Percentiles rank a stretch among this genome's conserved stretches.
These are phyloP conservation scores for Drosophila fuyamai DNA, from an alignment of 1,140 invertebrate species.

Conservation along the genomic window DNA sequence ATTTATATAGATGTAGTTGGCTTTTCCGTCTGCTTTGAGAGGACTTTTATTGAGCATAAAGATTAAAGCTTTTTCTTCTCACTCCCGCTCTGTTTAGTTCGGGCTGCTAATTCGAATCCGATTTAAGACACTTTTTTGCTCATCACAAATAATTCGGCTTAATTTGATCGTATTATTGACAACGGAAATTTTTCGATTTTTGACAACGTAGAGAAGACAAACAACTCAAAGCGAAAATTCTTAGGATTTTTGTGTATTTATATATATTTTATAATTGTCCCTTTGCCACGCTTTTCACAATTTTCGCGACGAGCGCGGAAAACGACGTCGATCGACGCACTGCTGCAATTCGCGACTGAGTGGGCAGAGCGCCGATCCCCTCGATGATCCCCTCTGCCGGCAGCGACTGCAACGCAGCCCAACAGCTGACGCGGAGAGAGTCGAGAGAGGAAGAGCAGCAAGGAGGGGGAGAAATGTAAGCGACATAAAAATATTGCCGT, in stretches of 20 bases:
- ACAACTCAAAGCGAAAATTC: slow-evolving; percentile 6
- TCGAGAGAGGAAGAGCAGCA: slow-evolving; percentile 6
- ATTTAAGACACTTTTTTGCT: slow-evolving; percentile 15
- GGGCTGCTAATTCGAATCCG: not conserved
- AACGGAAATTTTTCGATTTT: slow-evolving; percentile 18
- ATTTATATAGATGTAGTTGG: not conserved
- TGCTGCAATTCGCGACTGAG: slow-evolving; percentile 34
- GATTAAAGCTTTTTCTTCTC: not conserved
- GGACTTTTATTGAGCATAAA: slow-evolving; percentile 6
- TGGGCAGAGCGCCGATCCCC: slow-evolving; percentile 15
- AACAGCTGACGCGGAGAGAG: slow-evolving; percentile 3
- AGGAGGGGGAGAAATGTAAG: not conserved
- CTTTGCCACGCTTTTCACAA: slow-evolving; percentile 6
- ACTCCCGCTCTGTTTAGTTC: not conserved
- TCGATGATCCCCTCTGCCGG: slow-evolving; percentile 9
- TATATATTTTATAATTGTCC: slow-evolving; percentile 4
- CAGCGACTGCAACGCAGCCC: slow-evolving; percentile 19
- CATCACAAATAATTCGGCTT: slow-evolving; percentile 9
- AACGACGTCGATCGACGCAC: slow-evolving; percentile 47
- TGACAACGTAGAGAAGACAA: slow-evolving; percentile 11
- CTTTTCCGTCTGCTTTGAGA: not conserved
- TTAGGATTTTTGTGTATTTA: not conserved
- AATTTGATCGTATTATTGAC: slow-evolving; percentile 32
- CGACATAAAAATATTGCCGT: slow-evolving; percentile 14
- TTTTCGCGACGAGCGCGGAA: slow-evolving; percentile 24